Evolutionary conservation across 2,797 vertebrate genomes (phyloP).

Genomic region (Lutra lutra): DNA sequence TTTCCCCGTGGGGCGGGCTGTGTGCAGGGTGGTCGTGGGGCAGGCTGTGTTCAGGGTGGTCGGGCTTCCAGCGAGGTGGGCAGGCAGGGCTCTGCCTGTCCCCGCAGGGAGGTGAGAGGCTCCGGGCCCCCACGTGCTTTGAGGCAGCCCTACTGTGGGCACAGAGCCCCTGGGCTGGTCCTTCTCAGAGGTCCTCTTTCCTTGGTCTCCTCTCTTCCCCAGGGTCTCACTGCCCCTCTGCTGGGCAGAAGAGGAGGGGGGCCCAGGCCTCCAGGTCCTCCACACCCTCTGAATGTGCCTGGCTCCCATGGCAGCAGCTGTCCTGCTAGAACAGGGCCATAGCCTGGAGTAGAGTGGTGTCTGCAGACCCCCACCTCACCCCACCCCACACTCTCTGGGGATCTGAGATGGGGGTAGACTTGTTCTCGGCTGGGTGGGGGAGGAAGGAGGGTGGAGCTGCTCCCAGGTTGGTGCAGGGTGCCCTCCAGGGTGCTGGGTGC

Average conservation of each 20-base stretch:
- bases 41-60: not conserved
- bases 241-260: not conserved
- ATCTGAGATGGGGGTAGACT: not conserved
- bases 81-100: fast-evolving
- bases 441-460: not conserved
- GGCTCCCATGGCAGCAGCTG: not conserved
- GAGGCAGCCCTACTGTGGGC: fast-evolving
- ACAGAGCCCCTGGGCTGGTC: too few species aligned
- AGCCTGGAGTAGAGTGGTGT: not conserved
- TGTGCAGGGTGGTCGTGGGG: not conserved
- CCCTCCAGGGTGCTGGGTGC: not conserved
- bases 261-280: not conserved
- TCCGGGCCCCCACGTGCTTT: fast-evolving
- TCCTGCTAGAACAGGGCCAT: not conserved
- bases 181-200: not conserved
- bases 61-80: not conserved
- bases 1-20: fast-evolving
- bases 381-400: not conserved
- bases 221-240: not conserved
- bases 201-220: not conserved
- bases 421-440: not conserved
- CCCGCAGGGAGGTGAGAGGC: fast-evolving
- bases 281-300: not conserved
- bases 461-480: not conserved
- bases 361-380: not conserved